Conservation (phyloP, 1,140 invertebrate genomes). For the Sycophaga agraensis region DNA sequence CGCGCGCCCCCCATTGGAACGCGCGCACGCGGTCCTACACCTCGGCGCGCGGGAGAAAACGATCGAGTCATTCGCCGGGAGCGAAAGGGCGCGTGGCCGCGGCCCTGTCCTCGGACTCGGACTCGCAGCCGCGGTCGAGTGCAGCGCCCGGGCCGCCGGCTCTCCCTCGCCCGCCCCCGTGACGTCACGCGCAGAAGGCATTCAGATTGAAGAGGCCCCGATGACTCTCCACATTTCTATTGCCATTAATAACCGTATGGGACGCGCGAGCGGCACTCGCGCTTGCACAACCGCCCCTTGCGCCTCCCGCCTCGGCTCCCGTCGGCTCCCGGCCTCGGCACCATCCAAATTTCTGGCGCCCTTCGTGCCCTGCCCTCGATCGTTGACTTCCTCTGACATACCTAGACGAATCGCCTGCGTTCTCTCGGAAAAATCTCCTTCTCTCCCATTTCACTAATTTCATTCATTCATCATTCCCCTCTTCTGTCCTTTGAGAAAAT, state of each 20-base stretch:
- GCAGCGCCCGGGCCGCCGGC: neutral
- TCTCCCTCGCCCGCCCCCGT: constrained; percentile 24
- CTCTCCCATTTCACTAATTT: no score
- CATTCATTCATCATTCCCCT: no score
- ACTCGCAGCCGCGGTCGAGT: constrained; percentile 24
- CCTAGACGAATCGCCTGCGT: no score
- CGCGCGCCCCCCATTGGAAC: constrained; percentile 39
- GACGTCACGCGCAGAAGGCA: constrained; percentile 58
- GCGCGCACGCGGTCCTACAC: constrained; percentile 21
- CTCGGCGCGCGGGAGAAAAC: constrained; percentile 42
- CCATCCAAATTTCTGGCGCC: no score
- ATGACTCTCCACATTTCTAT: constrained; percentile 59
- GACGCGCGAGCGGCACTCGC: constrained; percentile 14
- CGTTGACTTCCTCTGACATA: no score
- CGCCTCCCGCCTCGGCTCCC: no score
- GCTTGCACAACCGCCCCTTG: no score
- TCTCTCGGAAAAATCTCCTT: no score
- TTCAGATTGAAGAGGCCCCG: constrained; percentile 58
- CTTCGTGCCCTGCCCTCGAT: no score
- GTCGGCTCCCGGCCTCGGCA: no score
- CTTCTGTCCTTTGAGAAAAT: no score
- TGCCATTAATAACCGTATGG: constrained; percentile 57
- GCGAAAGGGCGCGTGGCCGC: constrained; percentile 48
- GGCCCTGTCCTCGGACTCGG: no score
- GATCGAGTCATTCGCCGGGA: constrained; percentile 55